Base-by-base conservation (phyloP, 1,140 invertebrate genomes). In the Brachionus plicatilis region DNA sequence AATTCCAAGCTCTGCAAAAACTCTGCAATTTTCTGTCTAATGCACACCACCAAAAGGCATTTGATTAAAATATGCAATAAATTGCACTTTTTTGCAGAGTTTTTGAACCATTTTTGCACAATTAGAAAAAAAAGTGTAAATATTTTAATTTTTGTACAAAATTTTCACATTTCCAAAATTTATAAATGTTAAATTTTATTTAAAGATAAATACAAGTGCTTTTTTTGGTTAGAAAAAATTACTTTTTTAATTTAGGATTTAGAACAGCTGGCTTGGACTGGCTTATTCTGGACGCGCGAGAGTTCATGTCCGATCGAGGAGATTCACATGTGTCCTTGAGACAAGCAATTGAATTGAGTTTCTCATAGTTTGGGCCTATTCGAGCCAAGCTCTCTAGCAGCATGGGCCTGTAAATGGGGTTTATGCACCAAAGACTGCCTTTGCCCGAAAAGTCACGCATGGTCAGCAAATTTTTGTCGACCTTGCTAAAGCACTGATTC, bases 361-460 rank as follows among this genome's bases (percentile, higher is more conserved):
- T 72, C 45, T 72, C 68, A 72, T 45, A 72, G 17, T 43, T 41
- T 6, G 3, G 11, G 43, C 68, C 68, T 1, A 72, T 11, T 72
- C 41, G 33, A 17, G 2, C 8, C 37, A 72, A 72, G 20, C 41
- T 72, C 29, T 72, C 68, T 8, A 72, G 17, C 9, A 72, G 17
- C 37, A 72, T 72, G n/a, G 68, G 68, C 37, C 68, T 12, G 41
- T n/a, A 72, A 11, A 72, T 72, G 14, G 68, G 68, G 17, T 72
- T 82, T 0, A 82, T 24, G 17, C 50, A 82, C 79, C 79, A 82
- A 11, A 82, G 53, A 14, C 79, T 82, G 9, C 79, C 79, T 65
- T 82, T 82, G 53, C 79, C 79, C 7, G 50, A 65, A 66, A 82
- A 82, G 27, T 82, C 79, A 17, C 79, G 33, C 79, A 82, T 82